Evolutionary conservation across 2,797 vertebrate genomes (phyloP), one percentile per base, ranked within the genome.

Genomic region (Glossophaga mutica): DNA sequence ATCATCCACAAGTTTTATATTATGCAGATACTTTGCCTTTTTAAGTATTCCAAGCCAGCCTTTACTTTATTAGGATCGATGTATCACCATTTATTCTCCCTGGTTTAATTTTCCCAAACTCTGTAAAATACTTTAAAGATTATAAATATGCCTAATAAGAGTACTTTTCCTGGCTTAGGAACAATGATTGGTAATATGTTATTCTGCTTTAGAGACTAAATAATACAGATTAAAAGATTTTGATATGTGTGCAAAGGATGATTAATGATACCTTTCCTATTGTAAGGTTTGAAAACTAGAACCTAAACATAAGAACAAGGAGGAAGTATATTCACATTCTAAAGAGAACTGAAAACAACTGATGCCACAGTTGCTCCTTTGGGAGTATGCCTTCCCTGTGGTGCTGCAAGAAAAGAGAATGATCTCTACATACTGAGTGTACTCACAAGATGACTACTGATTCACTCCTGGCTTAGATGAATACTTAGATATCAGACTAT

Each of bases 131-230:
- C 3, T 90, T 81, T 22, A 12, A 44, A 94, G 34, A 78, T 92
- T 73, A 86, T 62, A 95, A 86, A 44, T 62, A 93, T 50, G 14
- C 14, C 22, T 67, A 74, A 77, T 24, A 78, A 65, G 89, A 91
- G 57, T 52, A 84, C 16, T 91, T 88, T 52, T 83, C 14, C 71
- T 94, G 10, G 21, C 11, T 94, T 50, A 24, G 44, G 2, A 48
- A 9, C 22, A 85, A 67, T 44, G 18, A 90, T 2, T 52, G 11
- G 34, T 67, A 39, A 57, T 21, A 12, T 71, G 82, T 24, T 89
- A 85, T 77, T 77, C 73, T 79, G 65, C 82, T 55, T 90, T 87
- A 94, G 21, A 87, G 26, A 89, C 55, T 37, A 92, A 95, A 77
- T 76, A 85, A 68, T 34, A 83, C 34, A 48, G n/a, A 44, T 90